These are phyloP conservation scores for Ficedula albicollis DNA, from an alignment of 2,797 vertebrate genomes.

Conservation along the genomic window DNA sequence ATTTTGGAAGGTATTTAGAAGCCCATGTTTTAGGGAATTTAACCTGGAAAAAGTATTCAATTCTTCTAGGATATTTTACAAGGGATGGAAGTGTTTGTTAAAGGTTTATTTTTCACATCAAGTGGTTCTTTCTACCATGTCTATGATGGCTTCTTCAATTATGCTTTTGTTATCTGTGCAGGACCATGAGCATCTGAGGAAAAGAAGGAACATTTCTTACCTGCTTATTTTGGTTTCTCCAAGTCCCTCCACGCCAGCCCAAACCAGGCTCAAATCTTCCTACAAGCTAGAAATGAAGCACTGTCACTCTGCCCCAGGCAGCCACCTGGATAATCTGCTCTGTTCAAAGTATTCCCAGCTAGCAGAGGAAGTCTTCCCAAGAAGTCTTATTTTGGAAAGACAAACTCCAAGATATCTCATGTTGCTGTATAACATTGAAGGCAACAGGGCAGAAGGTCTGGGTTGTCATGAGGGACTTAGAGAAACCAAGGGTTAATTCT, in stretches of 20 bases:
- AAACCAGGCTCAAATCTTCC: not conserved
- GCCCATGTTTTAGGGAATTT: not conserved
- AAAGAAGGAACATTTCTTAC: constrained; percentile 21
- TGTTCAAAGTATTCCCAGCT: not conserved
- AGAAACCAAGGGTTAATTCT: not conserved
- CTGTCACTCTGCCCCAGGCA: not conserved
- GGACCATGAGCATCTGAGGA: not conserved
- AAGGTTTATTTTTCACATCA: not conserved
- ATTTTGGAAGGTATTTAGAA: not conserved
- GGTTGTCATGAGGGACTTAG: not conserved
- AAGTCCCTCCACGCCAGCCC: constrained; percentile 21
- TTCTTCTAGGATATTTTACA: not conserved
- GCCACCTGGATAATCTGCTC: not conserved
- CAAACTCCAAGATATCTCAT: not conserved
- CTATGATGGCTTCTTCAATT: not conserved
- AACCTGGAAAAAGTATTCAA: not conserved
- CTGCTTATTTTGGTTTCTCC: constrained; percentile 38
- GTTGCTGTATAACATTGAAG: not conserved
- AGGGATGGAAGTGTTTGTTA: accelerated
- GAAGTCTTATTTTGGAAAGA: not conserved
- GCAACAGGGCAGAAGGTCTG: not conserved
- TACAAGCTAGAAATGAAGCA: not conserved
- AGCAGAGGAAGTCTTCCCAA: not conserved
- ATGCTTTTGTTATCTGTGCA: not conserved
- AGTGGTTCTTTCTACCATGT: not conserved